phyloP scores from a whole-genome alignment of 2,113 vertebrate genomes.

The Ailuropoda melanoleuca region DNA sequence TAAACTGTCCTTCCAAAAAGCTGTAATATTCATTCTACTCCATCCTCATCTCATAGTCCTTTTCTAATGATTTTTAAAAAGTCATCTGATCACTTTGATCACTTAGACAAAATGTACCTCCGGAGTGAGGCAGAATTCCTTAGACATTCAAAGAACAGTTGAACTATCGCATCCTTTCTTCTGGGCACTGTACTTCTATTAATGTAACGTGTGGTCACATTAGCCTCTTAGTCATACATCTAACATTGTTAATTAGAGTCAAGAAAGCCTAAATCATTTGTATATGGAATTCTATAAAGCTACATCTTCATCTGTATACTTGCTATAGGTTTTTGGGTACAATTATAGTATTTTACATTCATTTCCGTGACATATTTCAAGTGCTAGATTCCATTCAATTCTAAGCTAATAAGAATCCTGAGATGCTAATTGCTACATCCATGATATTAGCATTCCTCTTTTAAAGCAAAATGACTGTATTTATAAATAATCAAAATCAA shows the following conservation, averaged over 20 bases:
- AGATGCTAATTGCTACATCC: background rate
- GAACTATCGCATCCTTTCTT: background rate
- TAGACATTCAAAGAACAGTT: background rate
- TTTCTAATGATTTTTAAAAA: background rate
- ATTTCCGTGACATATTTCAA: constrained; percentile 28
- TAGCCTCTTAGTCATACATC: background rate
- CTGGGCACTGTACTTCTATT: background rate
- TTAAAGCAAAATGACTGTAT: background rate
- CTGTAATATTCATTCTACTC: background rate
- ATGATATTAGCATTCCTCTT: background rate
- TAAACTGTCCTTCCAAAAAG: constrained; percentile 2
- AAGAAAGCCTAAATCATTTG: background rate
- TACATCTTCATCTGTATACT: background rate
- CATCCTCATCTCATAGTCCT: background rate
- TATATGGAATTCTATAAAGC: background rate
- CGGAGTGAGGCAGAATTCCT: background rate
- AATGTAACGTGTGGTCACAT: background rate
- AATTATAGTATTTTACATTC: background rate
- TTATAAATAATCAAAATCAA: constrained; percentile 13
- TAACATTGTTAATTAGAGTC: background rate
- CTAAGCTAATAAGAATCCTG: background rate
- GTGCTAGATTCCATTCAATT: background rate
- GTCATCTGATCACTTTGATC: background rate
- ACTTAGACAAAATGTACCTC: background rate
- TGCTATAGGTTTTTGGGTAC: background rate